Percentiles rank a stretch among this genome's conserved stretches.
phyloP scores from a whole-genome alignment of 2,113 vertebrate species.

The Antechinus flavipes region DNA sequence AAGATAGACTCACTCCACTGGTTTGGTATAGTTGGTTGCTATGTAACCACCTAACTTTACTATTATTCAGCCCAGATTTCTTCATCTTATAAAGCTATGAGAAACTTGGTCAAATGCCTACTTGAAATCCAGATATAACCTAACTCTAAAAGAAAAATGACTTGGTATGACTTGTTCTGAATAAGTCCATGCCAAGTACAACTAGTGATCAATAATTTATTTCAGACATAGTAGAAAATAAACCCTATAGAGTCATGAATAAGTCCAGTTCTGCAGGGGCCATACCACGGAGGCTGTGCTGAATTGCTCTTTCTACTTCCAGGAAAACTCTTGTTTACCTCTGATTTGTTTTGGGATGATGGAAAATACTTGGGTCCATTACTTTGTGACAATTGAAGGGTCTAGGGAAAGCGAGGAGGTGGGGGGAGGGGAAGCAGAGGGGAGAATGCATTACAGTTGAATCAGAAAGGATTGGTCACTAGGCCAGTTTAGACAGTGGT shows the following conservation, averaged over 20 bases:
- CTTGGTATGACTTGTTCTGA: background rate
- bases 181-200: background rate
- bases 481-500: background rate
- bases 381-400: background rate
- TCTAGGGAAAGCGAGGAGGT: background rate
- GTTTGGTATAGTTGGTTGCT: background rate
- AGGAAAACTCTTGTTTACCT: background rate
- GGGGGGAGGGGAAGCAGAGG: background rate
- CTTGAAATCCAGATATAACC: background rate
- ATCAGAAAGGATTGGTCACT: background rate
- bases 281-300: background rate
- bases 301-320: background rate
- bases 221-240: no score
- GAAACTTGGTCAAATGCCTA: background rate
- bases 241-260: background rate
- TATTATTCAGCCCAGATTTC: background rate
- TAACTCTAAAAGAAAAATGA: background rate
- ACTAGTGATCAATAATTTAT: background rate
- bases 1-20: background rate
- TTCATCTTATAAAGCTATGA: background rate
- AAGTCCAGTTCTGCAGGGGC: background rate
- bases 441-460: background rate
- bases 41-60: background rate
- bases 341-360: background rate
- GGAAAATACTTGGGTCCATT: background rate